Base-by-base conservation (phyloP, 92 coral and sea anemone genomes). In the Metridium senile region DNA sequence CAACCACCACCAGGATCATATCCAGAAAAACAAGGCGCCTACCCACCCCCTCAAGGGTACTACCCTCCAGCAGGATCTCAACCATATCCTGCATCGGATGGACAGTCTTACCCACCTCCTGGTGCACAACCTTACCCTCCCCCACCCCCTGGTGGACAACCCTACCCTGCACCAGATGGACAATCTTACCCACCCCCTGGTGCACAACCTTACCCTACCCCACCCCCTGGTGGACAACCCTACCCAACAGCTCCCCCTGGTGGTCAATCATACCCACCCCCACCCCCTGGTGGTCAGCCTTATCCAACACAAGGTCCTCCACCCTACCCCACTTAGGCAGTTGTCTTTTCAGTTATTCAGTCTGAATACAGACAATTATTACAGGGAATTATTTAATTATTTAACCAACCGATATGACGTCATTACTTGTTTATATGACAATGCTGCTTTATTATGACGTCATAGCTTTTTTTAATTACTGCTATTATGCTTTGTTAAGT, bases 161-260 rank as follows among this genome's bases (percentile, higher is more conserved):
- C 74, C 16, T 59, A 79, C 11, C 79, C 84, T 1, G 74, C 88
- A 30, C 88, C 67, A 1, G 58, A 8, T 21, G 87, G 82, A 20
- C 70, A 83, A 31, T 27, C 52, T 11, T 57, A 51, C 11, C 86
- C 87, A 11, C 83, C 83, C 0, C 77, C 84, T n/a, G 87, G 52
- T 30, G 73, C 76, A 21, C 53, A 62, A 53, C 84, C 88, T 20
- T 79, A 79, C 81, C 73, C 82, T 66, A 62, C 85, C 63, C 63
- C 80, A 26, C 88, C 78, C 25, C 81, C 79, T 28, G 58, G 20
- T 33, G 81, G 32, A 32, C 77, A 71, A 28, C 67, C 74, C 16
- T 59, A 79, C 11, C 79, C 84, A 1, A 74, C 88, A 30, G 82
- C 87, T 11, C 83, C 83, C 0, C 77, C 84, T n/a, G 87, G 52